These are phyloP conservation scores for Pentalonia nigronervosa DNA, from an alignment of 1,140 invertebrate genomes.

Conservation along the genomic window DNA sequence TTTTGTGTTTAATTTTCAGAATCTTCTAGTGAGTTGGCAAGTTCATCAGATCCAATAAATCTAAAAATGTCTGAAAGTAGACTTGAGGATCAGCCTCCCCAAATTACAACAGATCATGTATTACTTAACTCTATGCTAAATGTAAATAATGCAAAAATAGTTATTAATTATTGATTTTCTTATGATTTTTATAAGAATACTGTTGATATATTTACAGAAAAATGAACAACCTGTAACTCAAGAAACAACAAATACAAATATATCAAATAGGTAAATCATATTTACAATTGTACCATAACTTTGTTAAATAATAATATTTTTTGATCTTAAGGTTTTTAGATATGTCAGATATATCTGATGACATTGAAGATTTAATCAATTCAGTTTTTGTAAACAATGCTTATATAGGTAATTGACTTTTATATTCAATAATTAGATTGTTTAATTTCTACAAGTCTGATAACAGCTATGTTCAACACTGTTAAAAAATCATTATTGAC, in stretches of 20 bases:
- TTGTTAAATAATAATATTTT: neutral
- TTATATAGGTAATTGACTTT: conserved; percentile 6
- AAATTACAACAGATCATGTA: neutral
- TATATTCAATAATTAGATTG: neutral
- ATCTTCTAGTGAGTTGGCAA: neutral
- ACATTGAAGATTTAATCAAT: neutral
- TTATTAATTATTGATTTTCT: neutral
- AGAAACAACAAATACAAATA: neutral
- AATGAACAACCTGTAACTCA: neutral
- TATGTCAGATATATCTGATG: conserved; percentile 5
- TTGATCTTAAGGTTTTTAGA: conserved; percentile 10
- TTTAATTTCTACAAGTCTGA: neutral
- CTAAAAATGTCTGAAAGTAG: neutral
- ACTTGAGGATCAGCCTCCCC: neutral
- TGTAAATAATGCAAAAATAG: neutral
- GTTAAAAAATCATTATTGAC: neutral
- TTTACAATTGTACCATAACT: neutral
- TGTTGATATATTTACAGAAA: neutral
- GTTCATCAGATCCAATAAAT: neutral
- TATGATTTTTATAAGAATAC: neutral
- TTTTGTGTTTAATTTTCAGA: neutral
- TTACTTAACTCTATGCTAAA: neutral
- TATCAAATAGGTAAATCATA: conserved; percentile 3
- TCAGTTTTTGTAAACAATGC: neutral
- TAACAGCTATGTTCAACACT: neutral